phyloP scores from a whole-genome alignment of 2,888 invertebrate species.

The Oeneis ivallda region DNA sequence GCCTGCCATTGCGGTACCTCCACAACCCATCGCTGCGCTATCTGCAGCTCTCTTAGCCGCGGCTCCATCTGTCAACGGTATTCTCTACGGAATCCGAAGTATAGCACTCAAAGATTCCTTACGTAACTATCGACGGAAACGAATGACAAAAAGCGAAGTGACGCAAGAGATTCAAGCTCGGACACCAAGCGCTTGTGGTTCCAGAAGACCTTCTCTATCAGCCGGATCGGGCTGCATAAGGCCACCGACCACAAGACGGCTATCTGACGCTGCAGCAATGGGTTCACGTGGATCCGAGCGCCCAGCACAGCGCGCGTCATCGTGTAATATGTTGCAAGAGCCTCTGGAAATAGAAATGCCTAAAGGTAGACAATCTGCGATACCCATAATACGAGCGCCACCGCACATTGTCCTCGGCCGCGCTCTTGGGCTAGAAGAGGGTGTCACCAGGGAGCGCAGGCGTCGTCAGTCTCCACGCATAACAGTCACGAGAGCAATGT shows the following conservation, averaged over 20 bases:
- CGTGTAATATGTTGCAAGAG: slow-evolving; percentile 86
- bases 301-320: slow-evolving; percentile 83
- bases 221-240: slow-evolving; percentile 76
- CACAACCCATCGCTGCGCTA: slow-evolving; percentile 77
- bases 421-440: slow-evolving; percentile 79
- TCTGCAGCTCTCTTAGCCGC: slow-evolving; percentile 85
- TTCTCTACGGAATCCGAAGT: slow-evolving; percentile 89
- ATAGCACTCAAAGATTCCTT: slow-evolving; percentile 87
- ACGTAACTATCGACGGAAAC: slow-evolving; percentile 89
- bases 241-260: slow-evolving; percentile 67
- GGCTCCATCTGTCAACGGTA: slow-evolving; percentile 88
- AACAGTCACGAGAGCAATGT: slow-evolving; percentile 87
- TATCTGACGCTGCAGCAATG: slow-evolving; percentile 75
- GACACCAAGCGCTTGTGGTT: slow-evolving; percentile 89
- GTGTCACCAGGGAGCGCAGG: slow-evolving; percentile 59
- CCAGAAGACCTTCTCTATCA: slow-evolving; percentile 86
- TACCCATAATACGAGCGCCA: slow-evolving; percentile 77
- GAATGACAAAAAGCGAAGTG: slow-evolving; percentile 89
- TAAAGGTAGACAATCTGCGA: slow-evolving; percentile 66
- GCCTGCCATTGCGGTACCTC: slow-evolving; percentile 76
- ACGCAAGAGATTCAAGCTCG: slow-evolving; percentile 91
- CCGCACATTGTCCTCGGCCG: slow-evolving; percentile 83
- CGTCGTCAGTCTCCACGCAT: slow-evolving; percentile 84
- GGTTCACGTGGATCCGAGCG: slow-evolving; percentile 67
- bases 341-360: slow-evolving; percentile 74